Evolutionary conservation across 2,797 vertebrate species (phyloP).

Genomic region (Girardinus metallicus): DNA sequence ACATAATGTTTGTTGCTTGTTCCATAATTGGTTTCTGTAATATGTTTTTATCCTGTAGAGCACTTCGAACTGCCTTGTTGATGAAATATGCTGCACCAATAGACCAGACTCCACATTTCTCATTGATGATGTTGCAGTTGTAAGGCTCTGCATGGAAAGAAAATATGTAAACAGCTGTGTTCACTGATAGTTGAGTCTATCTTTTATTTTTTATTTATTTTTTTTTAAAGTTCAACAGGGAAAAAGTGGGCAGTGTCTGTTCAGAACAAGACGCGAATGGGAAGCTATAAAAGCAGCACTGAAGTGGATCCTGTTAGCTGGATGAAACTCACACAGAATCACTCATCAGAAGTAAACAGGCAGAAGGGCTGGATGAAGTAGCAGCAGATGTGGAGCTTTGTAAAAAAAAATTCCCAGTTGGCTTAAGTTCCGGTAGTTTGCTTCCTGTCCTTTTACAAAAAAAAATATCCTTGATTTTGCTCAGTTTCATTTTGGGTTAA

Average conservation of each 20-base stretch:
- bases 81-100: too few species aligned
- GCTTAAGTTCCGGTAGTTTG: background rate
- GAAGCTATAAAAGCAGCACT: background rate
- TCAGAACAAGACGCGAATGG: background rate
- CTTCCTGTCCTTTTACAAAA: background rate
- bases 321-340: constrained; percentile 1
- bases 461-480: background rate
- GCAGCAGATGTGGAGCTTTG: background rate
- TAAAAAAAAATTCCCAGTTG: background rate
- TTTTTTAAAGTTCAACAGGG: background rate
- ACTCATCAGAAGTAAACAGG: background rate
- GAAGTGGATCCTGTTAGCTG: background rate
- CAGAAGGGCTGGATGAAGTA: background rate
- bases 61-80: too few species aligned
- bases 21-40: too few species aligned
- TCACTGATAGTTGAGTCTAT: background rate
- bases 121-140: background rate
- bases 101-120: background rate
- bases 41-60: too few species aligned
- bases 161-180: background rate
- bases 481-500: background rate
- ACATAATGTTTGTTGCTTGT: too few species aligned
- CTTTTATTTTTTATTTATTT: background rate
- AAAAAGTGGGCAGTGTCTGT: background rate
- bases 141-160: background rate